Conservation (phyloP, 1,140 invertebrate species). For the Leptoteleia sp. region DNA sequence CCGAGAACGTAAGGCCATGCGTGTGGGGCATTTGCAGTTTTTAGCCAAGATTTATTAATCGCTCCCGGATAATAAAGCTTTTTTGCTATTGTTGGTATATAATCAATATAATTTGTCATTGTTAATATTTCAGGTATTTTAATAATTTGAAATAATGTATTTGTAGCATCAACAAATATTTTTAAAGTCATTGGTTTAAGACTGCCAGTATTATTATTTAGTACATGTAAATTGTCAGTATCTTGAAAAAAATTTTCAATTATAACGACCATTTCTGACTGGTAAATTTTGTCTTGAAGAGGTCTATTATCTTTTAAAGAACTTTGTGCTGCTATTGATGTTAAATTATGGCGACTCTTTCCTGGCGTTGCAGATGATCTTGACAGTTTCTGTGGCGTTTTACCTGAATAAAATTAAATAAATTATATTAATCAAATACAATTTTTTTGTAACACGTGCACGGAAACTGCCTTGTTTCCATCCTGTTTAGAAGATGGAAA, state of each 20-base stretch:
- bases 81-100: slow-evolving; percentile 81
- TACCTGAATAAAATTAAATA: slow-evolving; percentile 23
- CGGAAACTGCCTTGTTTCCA: no score
- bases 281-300: slow-evolving; percentile 74
- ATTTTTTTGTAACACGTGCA: no score
- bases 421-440: no score
- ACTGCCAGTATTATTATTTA: slow-evolving; percentile 74
- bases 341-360: slow-evolving; percentile 22
- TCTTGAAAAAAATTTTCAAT: slow-evolving; percentile 73
- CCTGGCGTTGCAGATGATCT: slow-evolving; percentile 24
- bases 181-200: slow-evolving; percentile 75
- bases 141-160: slow-evolving; percentile 66
- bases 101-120: slow-evolving; percentile 73
- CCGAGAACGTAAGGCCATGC: slow-evolving; percentile 82
- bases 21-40: slow-evolving; percentile 83
- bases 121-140: slow-evolving; percentile 70
- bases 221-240: slow-evolving; percentile 59
- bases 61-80: slow-evolving; percentile 82
- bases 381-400: slow-evolving; percentile 39
- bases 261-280: slow-evolving; percentile 69
- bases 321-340: not conserved
- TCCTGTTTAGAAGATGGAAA: no score
- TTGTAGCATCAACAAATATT: slow-evolving; percentile 74
- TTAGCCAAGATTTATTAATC: slow-evolving; percentile 83
- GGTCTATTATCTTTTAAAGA: slow-evolving; percentile 74